These are phyloP conservation scores for Autographa pulchrina DNA, from an alignment of 2,888 invertebrate species.

Conservation along the genomic window DNA sequence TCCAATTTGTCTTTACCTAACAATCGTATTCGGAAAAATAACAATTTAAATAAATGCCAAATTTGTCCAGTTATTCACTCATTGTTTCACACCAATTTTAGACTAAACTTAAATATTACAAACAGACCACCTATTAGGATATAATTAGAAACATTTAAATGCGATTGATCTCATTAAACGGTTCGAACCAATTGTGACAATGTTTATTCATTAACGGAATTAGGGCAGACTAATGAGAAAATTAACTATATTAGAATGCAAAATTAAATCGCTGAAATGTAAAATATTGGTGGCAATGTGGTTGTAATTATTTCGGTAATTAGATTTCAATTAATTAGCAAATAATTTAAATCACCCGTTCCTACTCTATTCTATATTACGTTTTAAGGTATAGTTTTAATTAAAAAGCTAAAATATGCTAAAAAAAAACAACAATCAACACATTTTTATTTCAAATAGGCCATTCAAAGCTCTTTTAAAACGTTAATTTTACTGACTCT, in stretches of 20 bases:
- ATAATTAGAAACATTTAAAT: slow-evolving; percentile 15
- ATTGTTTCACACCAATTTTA: neutral
- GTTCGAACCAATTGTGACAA: slow-evolving; percentile 24
- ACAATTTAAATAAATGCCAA: neutral
- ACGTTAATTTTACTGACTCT: too few relatives aligned
- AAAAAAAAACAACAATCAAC: too few relatives aligned
- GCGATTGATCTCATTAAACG: slow-evolving; percentile 15
- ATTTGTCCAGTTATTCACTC: neutral
- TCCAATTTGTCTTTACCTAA: too few relatives aligned
- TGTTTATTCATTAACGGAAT: slow-evolving; percentile 32
- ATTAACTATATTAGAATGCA: slow-evolving; percentile 44
- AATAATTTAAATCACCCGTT: neutral
- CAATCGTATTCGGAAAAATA: too few relatives aligned
- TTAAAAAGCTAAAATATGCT: too few relatives aligned
- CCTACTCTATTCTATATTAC: too few relatives aligned
- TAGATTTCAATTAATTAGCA: slow-evolving; percentile 11
- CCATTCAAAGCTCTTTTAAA: too few relatives aligned
- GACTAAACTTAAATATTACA: neutral
- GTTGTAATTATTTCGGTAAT: slow-evolving; percentile 17
- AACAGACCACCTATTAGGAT: neutral
- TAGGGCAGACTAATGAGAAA: slow-evolving; percentile 33
- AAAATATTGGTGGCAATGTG: slow-evolving; percentile 31
- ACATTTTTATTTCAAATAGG: too few relatives aligned
- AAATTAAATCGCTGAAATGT: slow-evolving; percentile 3
- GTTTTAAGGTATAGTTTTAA: too few relatives aligned